phyloP scores from a whole-genome alignment of 2,113 vertebrate species.

The Poecilia latipinna region DNA sequence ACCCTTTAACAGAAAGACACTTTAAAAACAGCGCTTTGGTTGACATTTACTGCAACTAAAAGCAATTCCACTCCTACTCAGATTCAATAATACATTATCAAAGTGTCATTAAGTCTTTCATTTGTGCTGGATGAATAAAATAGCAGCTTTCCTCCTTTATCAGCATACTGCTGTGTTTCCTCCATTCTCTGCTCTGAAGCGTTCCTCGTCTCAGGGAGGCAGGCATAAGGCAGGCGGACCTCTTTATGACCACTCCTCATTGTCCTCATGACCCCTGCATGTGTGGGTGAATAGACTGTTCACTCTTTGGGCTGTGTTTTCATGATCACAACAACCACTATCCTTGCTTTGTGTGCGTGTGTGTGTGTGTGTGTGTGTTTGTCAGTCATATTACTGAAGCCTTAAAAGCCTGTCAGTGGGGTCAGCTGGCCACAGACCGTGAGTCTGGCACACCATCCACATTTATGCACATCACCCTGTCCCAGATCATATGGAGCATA shows the following conservation, averaged over 20 bases:
- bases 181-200: no score
- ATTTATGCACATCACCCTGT: slow-evolving; percentile 36
- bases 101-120: background rate
- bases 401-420: slow-evolving; percentile 59
- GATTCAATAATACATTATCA: background rate
- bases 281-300: slow-evolving; percentile 58
- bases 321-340: slow-evolving; percentile 39
- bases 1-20: slow-evolving; percentile 5
- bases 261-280: slow-evolving; percentile 47
- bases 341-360: background rate
- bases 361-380: background rate
- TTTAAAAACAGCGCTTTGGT: background rate
- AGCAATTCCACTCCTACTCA: background rate
- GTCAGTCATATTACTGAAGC: slow-evolving; percentile 39
- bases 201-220: slow-evolving; percentile 3
- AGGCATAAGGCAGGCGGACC: slow-evolving; percentile 60
- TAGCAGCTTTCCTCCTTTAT: no score
- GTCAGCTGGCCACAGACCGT: slow-evolving; percentile 60
- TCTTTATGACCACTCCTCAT: slow-evolving; percentile 41
- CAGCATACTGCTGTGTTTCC: no score
- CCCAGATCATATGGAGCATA: slow-evolving; percentile 76
- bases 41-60: background rate
- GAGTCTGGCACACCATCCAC: slow-evolving; percentile 60
- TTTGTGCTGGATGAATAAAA: no score
- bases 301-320: slow-evolving; percentile 33